Base-by-base conservation (phyloP, 2,113 vertebrate species). In the Carassius carassius region DNA sequence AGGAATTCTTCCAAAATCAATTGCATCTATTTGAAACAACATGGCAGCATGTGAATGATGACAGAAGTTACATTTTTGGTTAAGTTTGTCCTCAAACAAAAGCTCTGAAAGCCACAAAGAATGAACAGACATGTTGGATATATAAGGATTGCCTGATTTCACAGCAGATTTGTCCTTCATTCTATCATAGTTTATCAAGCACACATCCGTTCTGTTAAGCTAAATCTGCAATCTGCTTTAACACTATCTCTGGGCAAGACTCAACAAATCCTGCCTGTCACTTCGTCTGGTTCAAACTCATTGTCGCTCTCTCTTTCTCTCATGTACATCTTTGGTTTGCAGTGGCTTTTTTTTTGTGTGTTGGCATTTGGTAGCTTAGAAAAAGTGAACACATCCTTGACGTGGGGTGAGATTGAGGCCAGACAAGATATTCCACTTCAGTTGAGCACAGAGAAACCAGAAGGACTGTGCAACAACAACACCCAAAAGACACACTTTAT, bases 361-460 rank as follows among this genome's bases (percentile, higher is more conserved):
- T 67, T 84, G 79, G 78, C 87, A 84, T 86, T 89, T 82, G 73
- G 23, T 78, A 49, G 70, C 75, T 83, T 84, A 67, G 84, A 80
- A 86, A 86, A 87, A 86, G 51, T 23, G 51, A 54, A 84, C 76
- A 70, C 17, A 86, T 70, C 69, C 11, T 78, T 14, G 11, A 78
- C 29, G 72, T 54, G 19, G 77, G 51, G 58, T 56, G 8, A 87
- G 75, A 80, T 9, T 2, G 41, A 83, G 60, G 51, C 51, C 37
- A 79, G 47, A 47, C 81, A 54, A 69, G 83, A 84, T 58, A 63
- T 86, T 89, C 75, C 73, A 85, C 82, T 89, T 85, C 72, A 76
- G 79, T 51, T 65, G 47, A 76, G 65, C n/a, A 49, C 56, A 60
- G 41, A 41, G 37, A 41, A 8, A 41, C 37, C 37, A 41, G 37